Conservation (phyloP, 2,113 vertebrate genomes). For the Haplotaxodon microlepis region DNA sequence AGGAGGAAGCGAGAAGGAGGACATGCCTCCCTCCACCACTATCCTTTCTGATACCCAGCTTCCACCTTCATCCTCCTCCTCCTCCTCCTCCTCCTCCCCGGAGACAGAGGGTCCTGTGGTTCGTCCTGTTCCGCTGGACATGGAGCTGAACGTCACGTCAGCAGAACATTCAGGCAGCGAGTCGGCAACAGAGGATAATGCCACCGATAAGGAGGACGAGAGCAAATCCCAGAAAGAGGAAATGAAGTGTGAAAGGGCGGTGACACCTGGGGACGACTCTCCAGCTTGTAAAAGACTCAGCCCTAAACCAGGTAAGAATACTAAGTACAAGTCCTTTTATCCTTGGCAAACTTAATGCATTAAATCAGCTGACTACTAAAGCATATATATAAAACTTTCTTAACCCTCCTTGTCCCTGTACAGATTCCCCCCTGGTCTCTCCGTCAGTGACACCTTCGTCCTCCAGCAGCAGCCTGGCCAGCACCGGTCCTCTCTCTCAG, state of each 20-base stretch:
- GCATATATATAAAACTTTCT: not conserved
- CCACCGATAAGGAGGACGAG: constrained; percentile 83
- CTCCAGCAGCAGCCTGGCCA: constrained; percentile 63
- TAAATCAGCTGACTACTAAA: not conserved
- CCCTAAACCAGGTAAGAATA: constrained; percentile 87
- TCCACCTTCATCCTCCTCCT: constrained; percentile 62
- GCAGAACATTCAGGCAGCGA: constrained; percentile 92
- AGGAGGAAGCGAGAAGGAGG: constrained; percentile 74
- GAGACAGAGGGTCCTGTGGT: constrained; percentile 72
- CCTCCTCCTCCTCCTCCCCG: constrained; percentile 52
- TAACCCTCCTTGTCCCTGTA: not conserved
- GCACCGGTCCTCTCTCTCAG: constrained; percentile 76
- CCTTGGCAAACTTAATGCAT: not conserved
- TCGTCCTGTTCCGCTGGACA: constrained; percentile 59
- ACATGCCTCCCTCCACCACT: constrained; percentile 9
- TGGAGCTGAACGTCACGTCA: constrained; percentile 87
- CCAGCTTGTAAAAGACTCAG: constrained; percentile 85
- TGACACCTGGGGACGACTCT: constrained; percentile 72
- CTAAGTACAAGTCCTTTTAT: not conserved
- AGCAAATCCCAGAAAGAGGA: constrained; percentile 78
- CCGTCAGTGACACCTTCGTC: constrained; percentile 76
- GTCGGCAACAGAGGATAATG: constrained; percentile 87
- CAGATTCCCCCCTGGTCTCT: constrained; percentile 84
- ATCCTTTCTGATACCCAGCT: constrained; percentile 71
- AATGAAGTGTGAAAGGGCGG: constrained; percentile 79